Base-by-base conservation (phyloP, 2,113 vertebrate genomes). In the Spizaetus ornatus region DNA sequence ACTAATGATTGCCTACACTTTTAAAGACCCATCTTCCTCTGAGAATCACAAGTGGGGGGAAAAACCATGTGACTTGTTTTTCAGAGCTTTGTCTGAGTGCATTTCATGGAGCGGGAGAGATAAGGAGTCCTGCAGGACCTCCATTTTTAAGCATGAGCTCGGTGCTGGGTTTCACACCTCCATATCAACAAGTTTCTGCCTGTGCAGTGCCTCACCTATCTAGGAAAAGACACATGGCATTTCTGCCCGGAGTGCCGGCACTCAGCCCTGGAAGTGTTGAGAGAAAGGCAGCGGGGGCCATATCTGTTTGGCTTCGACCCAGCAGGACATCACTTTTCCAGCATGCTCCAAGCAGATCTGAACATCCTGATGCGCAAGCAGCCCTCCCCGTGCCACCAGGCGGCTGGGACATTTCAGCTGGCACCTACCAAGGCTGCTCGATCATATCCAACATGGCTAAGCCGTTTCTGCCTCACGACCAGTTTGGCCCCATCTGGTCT, bases 151-250 rank as follows among this genome's bases (percentile, higher is more conserved):
- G 38, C 62, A 13, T 8, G 55, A 82, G 63, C 72, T 91, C 53
- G 15, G 83, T 53, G 72, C 86, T 92, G 59, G 45, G 47, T 88
- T 92, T 92, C 86, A 92, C 90, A 81, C 59, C 80, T 86, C 12
- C 0, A 0, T 77, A 36, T 92, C 82, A 36, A 34, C 2, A 6
- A 16, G 34, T 31, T 79, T 38, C 74, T 67, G 72, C 77, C 76
- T 43, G 36, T 47, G 62, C 71, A 65, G 53, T 36, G 43, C 62
- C 43, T 82, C 56, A 65, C 55, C 86, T 86, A 15, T 81, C 32
- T 84, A 65, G 29, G 61, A 77, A 66, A 56, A 81, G 56, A 31
- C 53, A 48, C 20, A 4, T 47, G 79, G 76, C 76, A 47, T 55
- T 77, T 69, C 67, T 96, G 91, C 71, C 48, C 3, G 0, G 7